Evolutionary conservation across 2,888 invertebrate genomes (phyloP).

Genomic region (Lasioglossum vierecki): DNA sequence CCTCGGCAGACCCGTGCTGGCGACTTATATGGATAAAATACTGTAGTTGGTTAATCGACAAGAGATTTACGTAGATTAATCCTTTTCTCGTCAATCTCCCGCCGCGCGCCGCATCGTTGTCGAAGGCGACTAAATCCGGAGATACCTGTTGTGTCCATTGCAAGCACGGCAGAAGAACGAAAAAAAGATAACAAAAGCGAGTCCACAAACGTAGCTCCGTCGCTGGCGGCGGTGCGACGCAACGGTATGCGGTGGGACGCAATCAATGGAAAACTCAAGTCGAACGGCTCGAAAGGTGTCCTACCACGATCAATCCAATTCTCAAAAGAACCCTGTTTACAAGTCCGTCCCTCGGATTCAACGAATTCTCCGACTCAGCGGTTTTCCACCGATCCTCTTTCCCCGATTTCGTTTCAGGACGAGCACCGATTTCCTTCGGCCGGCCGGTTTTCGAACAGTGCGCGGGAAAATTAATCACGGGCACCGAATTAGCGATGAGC

Average conservation of each 20-base stretch:
- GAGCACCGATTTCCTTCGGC: conserved; percentile 30
- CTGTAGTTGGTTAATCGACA: too few relatives aligned
- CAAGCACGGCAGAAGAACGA: neutral
- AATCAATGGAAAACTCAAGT: conserved; percentile 39
- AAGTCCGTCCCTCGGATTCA: conserved; percentile 34
- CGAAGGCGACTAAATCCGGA: conserved; percentile 10
- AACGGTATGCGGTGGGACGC: conserved; percentile 56
- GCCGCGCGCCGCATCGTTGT: neutral
- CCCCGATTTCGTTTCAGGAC: conserved; percentile 10
- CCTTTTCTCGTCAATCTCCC: neutral
- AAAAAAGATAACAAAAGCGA: neutral
- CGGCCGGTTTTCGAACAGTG: conserved; percentile 16
- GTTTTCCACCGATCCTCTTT: conserved; percentile 17
- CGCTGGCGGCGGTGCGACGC: conserved; percentile 43
- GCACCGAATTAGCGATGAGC: neutral
- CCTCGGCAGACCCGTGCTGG: too few relatives aligned
- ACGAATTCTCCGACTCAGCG: conserved; percentile 36
- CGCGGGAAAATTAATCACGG: conserved; percentile 33
- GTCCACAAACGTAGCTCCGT: conserved; percentile 18
- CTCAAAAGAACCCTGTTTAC: conserved; percentile 57
- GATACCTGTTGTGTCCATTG: neutral
- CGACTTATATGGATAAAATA: too few relatives aligned
- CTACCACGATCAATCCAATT: conserved; percentile 46
- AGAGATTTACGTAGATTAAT: neutral
- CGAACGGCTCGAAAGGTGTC: conserved; percentile 40